Percentiles rank a stretch among this genome's conserved stretches.
Conservation (phyloP, 2,888 invertebrate genomes). For the Apamea crenata region DNA sequence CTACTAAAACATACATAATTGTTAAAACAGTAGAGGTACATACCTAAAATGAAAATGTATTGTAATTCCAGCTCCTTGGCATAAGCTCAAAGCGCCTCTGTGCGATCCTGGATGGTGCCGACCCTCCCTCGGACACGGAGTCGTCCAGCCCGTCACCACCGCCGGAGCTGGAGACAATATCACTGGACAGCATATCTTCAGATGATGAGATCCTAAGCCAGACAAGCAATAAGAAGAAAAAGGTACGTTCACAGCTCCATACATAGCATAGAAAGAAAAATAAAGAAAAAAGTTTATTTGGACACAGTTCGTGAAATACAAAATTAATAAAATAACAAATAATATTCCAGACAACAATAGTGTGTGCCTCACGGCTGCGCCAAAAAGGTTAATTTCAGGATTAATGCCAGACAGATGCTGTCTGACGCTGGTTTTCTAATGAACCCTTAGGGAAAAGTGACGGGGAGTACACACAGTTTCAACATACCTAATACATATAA, state of each 20-base stretch:
- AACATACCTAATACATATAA: too few relatives aligned
- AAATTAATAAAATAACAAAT: too few relatives aligned
- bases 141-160: conserved; percentile 80
- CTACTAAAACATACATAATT: neutral
- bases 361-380: too few relatives aligned
- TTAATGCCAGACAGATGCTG: too few relatives aligned
- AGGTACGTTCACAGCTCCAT: conserved; percentile 67
- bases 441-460: too few relatives aligned
- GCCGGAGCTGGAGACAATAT: conserved; percentile 89
- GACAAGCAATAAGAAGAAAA: conserved; percentile 76
- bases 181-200: conserved; percentile 91
- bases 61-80: conserved; percentile 84
- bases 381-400: too few relatives aligned
- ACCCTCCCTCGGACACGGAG: conserved; percentile 87
- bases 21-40: neutral
- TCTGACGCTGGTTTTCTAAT: too few relatives aligned
- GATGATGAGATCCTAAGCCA: conserved; percentile 85
- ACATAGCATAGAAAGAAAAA: too few relatives aligned
- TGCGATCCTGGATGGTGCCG: conserved; percentile 88
- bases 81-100: conserved; percentile 91
- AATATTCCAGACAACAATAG: too few relatives aligned
- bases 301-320: too few relatives aligned
- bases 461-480: too few relatives aligned
- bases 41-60: neutral
- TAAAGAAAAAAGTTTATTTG: too few relatives aligned